Evolutionary conservation across 2,797 vertebrate genomes (phyloP).

Genomic region (Gobionotothen gibberifrons): DNA sequence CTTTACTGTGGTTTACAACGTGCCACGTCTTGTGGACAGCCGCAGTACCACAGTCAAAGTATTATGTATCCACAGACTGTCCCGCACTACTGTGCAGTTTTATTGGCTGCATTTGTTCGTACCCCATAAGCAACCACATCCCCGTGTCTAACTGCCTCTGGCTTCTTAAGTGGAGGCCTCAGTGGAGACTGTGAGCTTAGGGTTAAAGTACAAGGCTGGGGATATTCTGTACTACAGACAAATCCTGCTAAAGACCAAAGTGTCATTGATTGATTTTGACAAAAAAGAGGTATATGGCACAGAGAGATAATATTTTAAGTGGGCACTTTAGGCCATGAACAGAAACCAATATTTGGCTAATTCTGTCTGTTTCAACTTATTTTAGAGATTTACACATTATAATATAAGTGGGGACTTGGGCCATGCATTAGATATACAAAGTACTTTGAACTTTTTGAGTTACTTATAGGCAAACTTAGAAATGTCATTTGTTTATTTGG

Average conservation of each 20-base stretch:
- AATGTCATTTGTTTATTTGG: too few species aligned
- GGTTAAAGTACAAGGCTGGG: neutral
- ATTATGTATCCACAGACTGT: constrained; percentile 43
- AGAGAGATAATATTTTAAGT: neutral
- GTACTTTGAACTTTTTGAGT: too few species aligned
- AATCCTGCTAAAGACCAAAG: neutral
- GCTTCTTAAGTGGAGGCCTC: constrained; percentile 29
- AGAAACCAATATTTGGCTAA: too few species aligned
- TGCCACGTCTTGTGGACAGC: constrained; percentile 60
- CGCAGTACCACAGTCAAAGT: constrained; percentile 45
- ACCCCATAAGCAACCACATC: constrained; percentile 57
- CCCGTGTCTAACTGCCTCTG: constrained; percentile 53
- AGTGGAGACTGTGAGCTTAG: constrained; percentile 15
- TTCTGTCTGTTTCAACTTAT: too few species aligned
- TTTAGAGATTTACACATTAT: too few species aligned
- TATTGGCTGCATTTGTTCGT: constrained; percentile 61
- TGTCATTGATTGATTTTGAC: neutral
- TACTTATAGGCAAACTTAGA: too few species aligned
- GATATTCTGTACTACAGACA: neutral
- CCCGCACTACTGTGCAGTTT: constrained; percentile 44
- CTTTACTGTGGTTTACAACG: constrained; percentile 37
- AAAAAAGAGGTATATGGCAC: neutral
- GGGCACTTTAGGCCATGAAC: too few species aligned
- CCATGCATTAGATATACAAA: too few species aligned
- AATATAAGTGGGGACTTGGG: too few species aligned